Conservation (phyloP, 2,113 vertebrate genomes). For the Heloderma charlesbogerti region DNA sequence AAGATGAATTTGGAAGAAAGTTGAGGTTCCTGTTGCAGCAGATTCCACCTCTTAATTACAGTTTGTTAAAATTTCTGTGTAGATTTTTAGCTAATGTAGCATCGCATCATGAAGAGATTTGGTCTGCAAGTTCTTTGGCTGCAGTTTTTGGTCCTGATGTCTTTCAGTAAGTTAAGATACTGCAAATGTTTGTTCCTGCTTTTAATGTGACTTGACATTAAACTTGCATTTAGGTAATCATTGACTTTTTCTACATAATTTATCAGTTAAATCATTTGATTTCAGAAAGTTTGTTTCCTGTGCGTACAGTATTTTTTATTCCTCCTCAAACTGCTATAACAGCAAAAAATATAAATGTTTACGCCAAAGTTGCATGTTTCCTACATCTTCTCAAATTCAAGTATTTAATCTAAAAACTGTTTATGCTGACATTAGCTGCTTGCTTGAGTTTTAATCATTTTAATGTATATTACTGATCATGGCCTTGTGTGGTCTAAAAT, state of each 20-base stretch:
- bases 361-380: background rate
- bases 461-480: background rate
- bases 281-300: background rate
- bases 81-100: conserved; percentile 95
- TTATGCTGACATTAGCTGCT: background rate
- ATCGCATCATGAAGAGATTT: conserved; percentile 94
- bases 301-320: background rate
- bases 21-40: conserved; percentile 96
- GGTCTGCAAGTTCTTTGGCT: conserved; percentile 91
- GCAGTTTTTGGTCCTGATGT: conserved; percentile 97
- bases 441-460: background rate
- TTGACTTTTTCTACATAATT: background rate
- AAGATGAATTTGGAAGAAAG: conserved; percentile 94
- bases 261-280: background rate
- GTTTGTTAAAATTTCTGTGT: conserved; percentile 95
- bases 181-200: conserved; percentile 21
- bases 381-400: background rate
- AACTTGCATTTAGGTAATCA: background rate
- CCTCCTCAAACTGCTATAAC: background rate
- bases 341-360: background rate
- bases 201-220: background rate
- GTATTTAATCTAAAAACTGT: background rate
- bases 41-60: conserved; percentile 96
- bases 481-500: background rate
- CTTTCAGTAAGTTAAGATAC: conserved; percentile 89